Evolutionary conservation across 2,113 vertebrate genomes (phyloP), one percentile per base, ranked within the genome.

Genomic region (Zapornia atra): DNA sequence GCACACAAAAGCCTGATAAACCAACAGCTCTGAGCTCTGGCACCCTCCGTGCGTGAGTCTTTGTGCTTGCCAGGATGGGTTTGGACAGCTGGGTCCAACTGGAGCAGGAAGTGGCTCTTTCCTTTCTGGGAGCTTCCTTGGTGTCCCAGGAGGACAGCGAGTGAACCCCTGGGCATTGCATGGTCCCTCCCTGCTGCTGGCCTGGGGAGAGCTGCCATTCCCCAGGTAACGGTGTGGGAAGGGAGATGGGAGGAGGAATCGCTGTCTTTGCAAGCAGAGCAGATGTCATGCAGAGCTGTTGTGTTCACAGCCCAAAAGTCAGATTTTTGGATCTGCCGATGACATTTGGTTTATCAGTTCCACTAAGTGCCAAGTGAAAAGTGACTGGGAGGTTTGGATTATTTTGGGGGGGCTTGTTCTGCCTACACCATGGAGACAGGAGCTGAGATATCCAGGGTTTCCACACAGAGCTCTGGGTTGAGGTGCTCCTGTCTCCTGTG

Each of bases 61-160:
- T 15, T 7, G 2, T 2, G 10, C 3, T 42, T 33, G 40, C n/a
- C 2, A 1, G 80, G 42, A 4, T 34, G 2, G 11, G 42, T 14
- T 36, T 38, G 48, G 73, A 17, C 2, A 11, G 40, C 53, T 34
- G 21, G 38, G 64, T n/a, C 26, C 12, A 11, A 25, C 70, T 31
- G 85, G 51, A 51, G 82, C 53, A 24, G 33, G 66, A 50, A 72
- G 46, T 0, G 26, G 36, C 73, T 65, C 17, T 34, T 40, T n/a
- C 40, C 34, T 54, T 54, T 56, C 71, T 4, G 31, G 54, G 42
- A 36, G 31, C 38, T 80, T 44, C 0, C 1, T 1, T 10, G 3
- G 34, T 38, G 44, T 40, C 53, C 42, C 4, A 3, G 34, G 61
- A 68, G 29, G 56, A 38, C 40, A 10, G 31, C 6, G 10, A 42